These are phyloP conservation scores for Pagetopsis macropterus DNA, from an alignment of 2,797 vertebrate species.

Conservation along the genomic window DNA sequence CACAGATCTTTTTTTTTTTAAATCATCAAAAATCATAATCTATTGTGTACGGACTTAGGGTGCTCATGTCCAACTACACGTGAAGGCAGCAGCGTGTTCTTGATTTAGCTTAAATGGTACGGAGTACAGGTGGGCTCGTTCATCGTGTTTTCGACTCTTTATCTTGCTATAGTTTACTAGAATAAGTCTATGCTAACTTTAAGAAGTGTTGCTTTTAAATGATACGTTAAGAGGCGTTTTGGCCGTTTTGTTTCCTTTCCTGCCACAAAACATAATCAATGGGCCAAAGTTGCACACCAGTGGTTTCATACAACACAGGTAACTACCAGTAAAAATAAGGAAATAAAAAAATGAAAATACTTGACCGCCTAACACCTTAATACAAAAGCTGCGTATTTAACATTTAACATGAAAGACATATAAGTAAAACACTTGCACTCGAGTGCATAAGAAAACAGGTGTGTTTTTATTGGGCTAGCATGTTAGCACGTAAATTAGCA, in stretches of 20 bases:
- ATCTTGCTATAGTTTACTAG: neutral
- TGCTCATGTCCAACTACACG: neutral
- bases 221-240: neutral
- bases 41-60: neutral
- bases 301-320: neutral
- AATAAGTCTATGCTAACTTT: neutral
- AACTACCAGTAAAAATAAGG: neutral
- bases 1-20: neutral
- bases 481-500: neutral
- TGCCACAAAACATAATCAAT: neutral
- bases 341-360: neutral
- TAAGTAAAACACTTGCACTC: neutral
- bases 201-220: neutral
- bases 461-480: neutral
- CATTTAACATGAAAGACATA: neutral
- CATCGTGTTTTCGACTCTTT: neutral
- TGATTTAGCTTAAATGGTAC: neutral
- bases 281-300: neutral
- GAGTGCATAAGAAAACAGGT: neutral
- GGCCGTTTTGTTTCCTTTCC: neutral
- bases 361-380: fast-evolving
- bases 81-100: constrained; percentile 39
- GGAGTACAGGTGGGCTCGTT: neutral
- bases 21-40: too few species aligned
- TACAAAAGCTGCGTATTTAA: neutral